Conservation (phyloP, 1,140 invertebrate species). For the Zophobas atratus region DNA sequence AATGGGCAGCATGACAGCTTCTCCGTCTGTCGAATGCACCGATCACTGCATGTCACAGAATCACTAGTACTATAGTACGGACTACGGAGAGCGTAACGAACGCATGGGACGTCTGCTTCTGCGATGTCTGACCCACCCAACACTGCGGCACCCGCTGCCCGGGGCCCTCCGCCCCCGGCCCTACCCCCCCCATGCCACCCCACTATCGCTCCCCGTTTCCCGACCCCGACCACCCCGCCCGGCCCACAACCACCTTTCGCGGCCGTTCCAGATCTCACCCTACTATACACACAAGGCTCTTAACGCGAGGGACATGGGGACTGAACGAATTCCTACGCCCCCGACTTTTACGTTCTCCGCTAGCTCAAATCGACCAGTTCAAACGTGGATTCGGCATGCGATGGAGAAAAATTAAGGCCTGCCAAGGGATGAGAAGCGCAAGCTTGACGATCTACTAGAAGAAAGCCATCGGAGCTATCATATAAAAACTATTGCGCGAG, state of each 20-base stretch:
- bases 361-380: background rate
- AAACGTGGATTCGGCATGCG: background rate
- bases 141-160: slow-evolving; percentile 67
- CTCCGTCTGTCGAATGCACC: slow-evolving; percentile 17
- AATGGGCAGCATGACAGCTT: slow-evolving; percentile 45
- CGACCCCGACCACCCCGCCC: slow-evolving; percentile 58
- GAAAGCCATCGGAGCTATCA: slow-evolving; percentile 46
- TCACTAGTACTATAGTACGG: slow-evolving; percentile 39
- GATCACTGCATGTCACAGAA: slow-evolving; percentile 43
- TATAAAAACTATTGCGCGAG: slow-evolving; percentile 49
- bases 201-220: slow-evolving; percentile 57
- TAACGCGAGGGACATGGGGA: slow-evolving; percentile 42
- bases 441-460: slow-evolving; percentile 41
- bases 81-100: slow-evolving; percentile 48
- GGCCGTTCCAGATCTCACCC: slow-evolving; percentile 56
- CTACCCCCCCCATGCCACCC: slow-evolving; percentile 61
- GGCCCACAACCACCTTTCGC: slow-evolving; percentile 57
- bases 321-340: slow-evolving; percentile 27
- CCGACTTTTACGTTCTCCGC: slow-evolving; percentile 9
- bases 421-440: slow-evolving; percentile 25
- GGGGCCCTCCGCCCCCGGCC: slow-evolving; percentile 60
- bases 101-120: slow-evolving; percentile 58
- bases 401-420: background rate
- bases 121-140: slow-evolving; percentile 68
- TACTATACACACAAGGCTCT: slow-evolving; percentile 46